Evolutionary conservation across 2,888 invertebrate genomes (phyloP).

Genomic region (Drosophila flavopinicola): DNA sequence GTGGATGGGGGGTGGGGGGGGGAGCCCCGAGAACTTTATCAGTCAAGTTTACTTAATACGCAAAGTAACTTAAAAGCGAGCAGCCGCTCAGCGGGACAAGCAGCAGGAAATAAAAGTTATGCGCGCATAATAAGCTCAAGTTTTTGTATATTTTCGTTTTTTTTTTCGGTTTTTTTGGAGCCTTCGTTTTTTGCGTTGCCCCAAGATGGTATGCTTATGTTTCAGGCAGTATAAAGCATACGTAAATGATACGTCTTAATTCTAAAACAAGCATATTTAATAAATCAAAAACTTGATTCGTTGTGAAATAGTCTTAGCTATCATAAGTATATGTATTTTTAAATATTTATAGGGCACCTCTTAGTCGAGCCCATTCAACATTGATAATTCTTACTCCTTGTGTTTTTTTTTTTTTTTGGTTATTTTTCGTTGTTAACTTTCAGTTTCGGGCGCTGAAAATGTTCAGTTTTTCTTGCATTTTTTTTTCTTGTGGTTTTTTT

Average conservation of each 20-base stretch:
- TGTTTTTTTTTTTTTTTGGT: conserved; percentile 7
- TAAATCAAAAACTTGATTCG: too few species aligned
- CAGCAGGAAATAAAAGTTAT: conserved; percentile 58
- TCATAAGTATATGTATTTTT: neutral
- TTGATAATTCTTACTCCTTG: conserved; percentile 9
- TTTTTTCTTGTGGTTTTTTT: conserved; percentile 15
- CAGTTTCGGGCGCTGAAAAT: conserved; percentile 54
- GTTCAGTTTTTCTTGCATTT: conserved; percentile 12
- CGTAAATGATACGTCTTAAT: too few species aligned
- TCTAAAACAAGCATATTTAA: too few species aligned
- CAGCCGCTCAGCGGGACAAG: conserved; percentile 5
- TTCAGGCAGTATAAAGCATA: too few species aligned
- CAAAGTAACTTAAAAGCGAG: conserved; percentile 73
- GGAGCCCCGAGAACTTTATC: conserved; percentile 64
- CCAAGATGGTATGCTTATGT: too few species aligned
- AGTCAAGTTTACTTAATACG: conserved; percentile 81
- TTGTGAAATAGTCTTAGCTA: too few species aligned
- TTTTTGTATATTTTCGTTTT: conserved; percentile 49
- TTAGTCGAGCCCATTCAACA: neutral
- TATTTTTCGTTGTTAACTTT: conserved; percentile 51
- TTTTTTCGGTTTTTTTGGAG: neutral
- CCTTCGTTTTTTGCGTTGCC: too few species aligned
- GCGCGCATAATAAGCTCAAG: conserved; percentile 77
- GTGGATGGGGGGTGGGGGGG: neutral
- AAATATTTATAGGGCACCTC: neutral